Evolutionary conservation across 2,797 vertebrate genomes (phyloP), one percentile per base, ranked within the genome.

Genomic region (Lindbergichthys nudifrons): DNA sequence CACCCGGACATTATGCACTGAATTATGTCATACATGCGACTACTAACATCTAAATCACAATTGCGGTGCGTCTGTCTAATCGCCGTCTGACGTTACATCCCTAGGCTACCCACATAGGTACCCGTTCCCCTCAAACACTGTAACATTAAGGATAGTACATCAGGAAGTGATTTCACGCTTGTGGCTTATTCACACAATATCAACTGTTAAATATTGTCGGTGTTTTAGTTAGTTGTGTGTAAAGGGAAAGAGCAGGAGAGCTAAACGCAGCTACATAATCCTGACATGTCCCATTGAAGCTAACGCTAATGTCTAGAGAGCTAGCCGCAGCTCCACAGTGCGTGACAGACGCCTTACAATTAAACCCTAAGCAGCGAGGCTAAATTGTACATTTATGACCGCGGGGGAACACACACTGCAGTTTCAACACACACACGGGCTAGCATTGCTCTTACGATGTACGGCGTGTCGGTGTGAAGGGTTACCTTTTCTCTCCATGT

Each of bases 401-500:
- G 41, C 19, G 10, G 14, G 10, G 5, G 10, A 19, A 46, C 46
- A 50, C 13, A 3, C 1, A 41, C 19, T 5, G 46, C 67, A 8
- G 14, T 36, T n/a, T 63, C 54, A 39, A 50, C 10, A 41, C 18
- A 58, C 43, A 62, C 23, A 13, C 9, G 1, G 10, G 4, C 19
- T 23, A 36, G 46, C 8, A 14, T 2, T 9, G 9, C 7, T 32
- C 4, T 19, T 12, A 26, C 16, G 62, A 36, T 19, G 26, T 32
- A 10, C 42, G 18, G 43, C 23, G 47, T 79, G 75, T 88, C 75
- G 72, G 48, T 81, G 79, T 70, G 62, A 65, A 79, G 81, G 87
- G 79, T 94, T 95, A 96, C 95, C 95, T 95, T 95, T 95, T 82
- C 94, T 95, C 93, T 95, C 95, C 95, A 96, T 96, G 92, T 92